These are phyloP conservation scores for Sesia apiformis DNA, from an alignment of 2,888 invertebrate species.

Conservation along the genomic window DNA sequence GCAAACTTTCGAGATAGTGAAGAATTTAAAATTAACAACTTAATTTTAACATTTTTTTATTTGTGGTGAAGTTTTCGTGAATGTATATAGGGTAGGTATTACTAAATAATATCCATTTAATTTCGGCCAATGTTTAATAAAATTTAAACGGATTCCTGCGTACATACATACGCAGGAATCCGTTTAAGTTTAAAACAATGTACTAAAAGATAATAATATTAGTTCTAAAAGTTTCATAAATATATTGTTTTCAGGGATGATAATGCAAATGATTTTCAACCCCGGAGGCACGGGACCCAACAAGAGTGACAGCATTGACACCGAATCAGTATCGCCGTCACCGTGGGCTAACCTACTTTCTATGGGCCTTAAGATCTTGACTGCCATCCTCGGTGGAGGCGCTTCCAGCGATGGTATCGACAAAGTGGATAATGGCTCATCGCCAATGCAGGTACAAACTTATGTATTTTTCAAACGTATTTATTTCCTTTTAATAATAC, in stretches of 20 bases:
- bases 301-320: conserved; percentile 86
- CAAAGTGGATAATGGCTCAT: conserved; percentile 90
- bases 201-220: no score
- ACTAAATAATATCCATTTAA: no score
- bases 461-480: background rate
- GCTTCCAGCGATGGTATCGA: conserved; percentile 88
- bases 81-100: no score
- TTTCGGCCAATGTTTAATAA: background rate
- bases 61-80: no score
- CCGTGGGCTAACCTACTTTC: conserved; percentile 92
- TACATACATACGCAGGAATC: no score
- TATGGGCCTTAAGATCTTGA: conserved; percentile 89
- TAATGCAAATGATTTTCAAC: conserved; percentile 92
- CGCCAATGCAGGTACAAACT: conserved; percentile 87
- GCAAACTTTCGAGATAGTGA: no score
- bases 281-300: conserved; percentile 80
- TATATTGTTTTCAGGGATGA: conserved; percentile 68
- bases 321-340: conserved; percentile 80
- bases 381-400: conserved; percentile 86
- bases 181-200: no score
- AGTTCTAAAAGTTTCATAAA: background rate
- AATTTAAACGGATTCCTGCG: background rate
- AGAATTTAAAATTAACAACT: no score
- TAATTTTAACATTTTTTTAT: no score
- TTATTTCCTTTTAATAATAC: background rate